Evolutionary conservation across 2,113 vertebrate genomes (phyloP).

Genomic region (Chiloscyllium plagiosum): DNA sequence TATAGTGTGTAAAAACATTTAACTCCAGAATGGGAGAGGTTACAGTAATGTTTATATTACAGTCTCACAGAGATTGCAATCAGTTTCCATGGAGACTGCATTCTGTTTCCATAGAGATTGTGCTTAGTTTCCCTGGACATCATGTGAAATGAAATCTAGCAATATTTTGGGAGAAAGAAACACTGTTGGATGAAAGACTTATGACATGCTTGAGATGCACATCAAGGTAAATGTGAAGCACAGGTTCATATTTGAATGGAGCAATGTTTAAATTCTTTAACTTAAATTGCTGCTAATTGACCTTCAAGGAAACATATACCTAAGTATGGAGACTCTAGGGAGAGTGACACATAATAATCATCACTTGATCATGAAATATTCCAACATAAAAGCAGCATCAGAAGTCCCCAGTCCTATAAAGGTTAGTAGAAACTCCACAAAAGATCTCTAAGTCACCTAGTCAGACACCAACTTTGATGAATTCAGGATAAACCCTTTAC

Average conservation of each 20-base stretch:
- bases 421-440: neutral
- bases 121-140: neutral
- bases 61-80: neutral
- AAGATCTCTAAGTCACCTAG: neutral
- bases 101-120: slow-evolving; percentile 19
- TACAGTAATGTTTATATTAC: neutral
- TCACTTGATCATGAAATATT: neutral
- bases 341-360: neutral
- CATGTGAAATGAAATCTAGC: neutral
- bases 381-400: neutral
- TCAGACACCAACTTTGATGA: neutral
- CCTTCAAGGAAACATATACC: neutral
- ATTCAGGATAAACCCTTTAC: neutral
- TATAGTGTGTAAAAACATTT: neutral
- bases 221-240: neutral
- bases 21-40: neutral
- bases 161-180: neutral
- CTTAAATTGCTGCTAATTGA: neutral
- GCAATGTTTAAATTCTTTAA: neutral
- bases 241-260: neutral
- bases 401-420: neutral
- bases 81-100: slow-evolving; percentile 23
- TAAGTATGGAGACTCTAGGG: neutral
- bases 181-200: neutral
- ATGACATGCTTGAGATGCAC: neutral